Conservation (phyloP, 2,113 vertebrate genomes). For the Talpa occidentalis region DNA sequence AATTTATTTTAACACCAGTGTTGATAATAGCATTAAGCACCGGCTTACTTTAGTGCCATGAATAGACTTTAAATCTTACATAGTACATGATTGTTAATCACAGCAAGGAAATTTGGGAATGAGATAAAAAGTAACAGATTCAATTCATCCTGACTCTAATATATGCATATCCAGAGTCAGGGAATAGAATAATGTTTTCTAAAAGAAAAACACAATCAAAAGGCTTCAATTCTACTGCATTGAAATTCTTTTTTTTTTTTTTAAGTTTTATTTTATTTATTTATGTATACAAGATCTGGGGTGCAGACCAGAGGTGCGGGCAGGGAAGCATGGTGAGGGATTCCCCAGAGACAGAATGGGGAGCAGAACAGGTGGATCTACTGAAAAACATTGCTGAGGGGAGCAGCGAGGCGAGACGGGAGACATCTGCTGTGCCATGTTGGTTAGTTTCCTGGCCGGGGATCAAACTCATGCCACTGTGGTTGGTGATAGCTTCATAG, state of each 20-base stretch:
- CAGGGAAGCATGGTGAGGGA: too few relatives aligned
- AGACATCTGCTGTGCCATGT: too few relatives aligned
- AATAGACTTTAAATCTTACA: conserved; percentile 61
- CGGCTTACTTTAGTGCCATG: conserved; percentile 36
- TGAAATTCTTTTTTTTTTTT: neutral
- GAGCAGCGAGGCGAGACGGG: too few relatives aligned
- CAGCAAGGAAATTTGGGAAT: conserved; percentile 53
- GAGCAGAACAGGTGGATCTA: too few relatives aligned
- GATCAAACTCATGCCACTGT: too few relatives aligned
- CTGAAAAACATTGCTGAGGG: too few relatives aligned
- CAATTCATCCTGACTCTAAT: conserved; percentile 14
- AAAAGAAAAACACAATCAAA: conserved; percentile 15
- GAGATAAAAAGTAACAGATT: conserved; percentile 21
- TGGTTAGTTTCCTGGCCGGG: too few relatives aligned
- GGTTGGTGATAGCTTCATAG: too few relatives aligned
- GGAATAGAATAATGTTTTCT: conserved; percentile 20
- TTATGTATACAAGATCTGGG: too few relatives aligned
- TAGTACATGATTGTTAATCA: conserved; percentile 54
- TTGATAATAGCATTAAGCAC: conserved; percentile 55
- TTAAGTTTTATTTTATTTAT: too few relatives aligned
- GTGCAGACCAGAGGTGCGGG: too few relatives aligned
- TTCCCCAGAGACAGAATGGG: too few relatives aligned
- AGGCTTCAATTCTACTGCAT: neutral
- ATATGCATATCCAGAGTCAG: neutral
- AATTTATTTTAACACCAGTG: conserved; percentile 66